These are phyloP conservation scores for Aplochiton taeniatus DNA, from an alignment of 2,797 vertebrate genomes.

Conservation along the genomic window DNA sequence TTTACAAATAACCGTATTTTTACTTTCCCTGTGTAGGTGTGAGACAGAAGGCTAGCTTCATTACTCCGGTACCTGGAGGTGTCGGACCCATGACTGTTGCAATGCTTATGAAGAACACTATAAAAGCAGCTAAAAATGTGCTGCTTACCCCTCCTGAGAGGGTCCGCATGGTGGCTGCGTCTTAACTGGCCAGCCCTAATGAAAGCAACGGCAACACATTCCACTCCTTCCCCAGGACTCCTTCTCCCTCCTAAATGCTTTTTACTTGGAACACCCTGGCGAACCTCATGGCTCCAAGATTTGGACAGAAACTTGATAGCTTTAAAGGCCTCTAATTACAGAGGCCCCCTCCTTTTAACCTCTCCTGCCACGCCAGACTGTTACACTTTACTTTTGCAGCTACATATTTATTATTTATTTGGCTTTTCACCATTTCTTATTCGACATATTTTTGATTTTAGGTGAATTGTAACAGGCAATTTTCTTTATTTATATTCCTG, in stretches of 20 bases:
- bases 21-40: constrained; percentile 74
- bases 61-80: constrained; percentile 94
- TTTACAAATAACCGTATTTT: background rate
- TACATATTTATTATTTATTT: constrained; percentile 36
- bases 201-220: constrained; percentile 56
- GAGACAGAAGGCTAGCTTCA: constrained; percentile 89
- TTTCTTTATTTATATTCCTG: constrained; percentile 63
- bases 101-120: constrained; percentile 99
- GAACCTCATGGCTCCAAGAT: constrained; percentile 50
- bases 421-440: constrained; percentile 44
- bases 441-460: constrained; percentile 30
- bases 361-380: constrained; percentile 52
- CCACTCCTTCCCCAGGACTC: constrained; percentile 34
- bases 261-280: constrained; percentile 18
- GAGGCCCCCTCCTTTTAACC: constrained; percentile 26
- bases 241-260: constrained; percentile 7
- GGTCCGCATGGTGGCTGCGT: constrained; percentile 73
- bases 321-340: constrained; percentile 34
- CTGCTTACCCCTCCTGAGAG: constrained; percentile 72
- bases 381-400: constrained; percentile 56
- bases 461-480: constrained; percentile 14
- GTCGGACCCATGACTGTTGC: constrained; percentile 98
- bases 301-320: constrained; percentile 50
- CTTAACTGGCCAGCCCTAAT: constrained; percentile 56
- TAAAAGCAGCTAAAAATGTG: constrained; percentile 92